These are phyloP conservation scores for Synaphobranchus kaupii DNA, from an alignment of 2,797 vertebrate species.

Conservation along the genomic window DNA sequence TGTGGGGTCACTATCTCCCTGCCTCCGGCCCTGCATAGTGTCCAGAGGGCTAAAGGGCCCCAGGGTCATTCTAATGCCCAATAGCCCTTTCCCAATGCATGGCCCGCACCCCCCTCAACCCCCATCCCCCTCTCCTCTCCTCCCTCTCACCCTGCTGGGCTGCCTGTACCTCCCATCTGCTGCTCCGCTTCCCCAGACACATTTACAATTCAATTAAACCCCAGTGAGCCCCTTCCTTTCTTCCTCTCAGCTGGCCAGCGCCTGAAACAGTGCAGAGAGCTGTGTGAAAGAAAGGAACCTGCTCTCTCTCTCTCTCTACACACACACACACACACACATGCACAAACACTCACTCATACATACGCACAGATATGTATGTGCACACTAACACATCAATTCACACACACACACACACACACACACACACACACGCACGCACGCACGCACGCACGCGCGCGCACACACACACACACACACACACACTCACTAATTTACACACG, in stretches of 20 bases:
- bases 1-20: not conserved
- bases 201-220: conserved; percentile 58
- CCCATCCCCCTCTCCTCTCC: conserved; percentile 27
- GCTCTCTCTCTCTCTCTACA: not conserved
- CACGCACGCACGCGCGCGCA: not conserved
- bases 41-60: conserved; percentile 43
- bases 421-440: not conserved
- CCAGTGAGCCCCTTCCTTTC: conserved; percentile 35
- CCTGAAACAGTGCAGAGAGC: not conserved
- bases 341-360: not conserved
- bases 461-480: not conserved
- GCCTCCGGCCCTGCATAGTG: not conserved
- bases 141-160: conserved; percentile 45
- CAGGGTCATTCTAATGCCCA: conserved; percentile 44
- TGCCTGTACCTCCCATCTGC: conserved; percentile 54
- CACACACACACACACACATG: not conserved
- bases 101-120: conserved; percentile 19
- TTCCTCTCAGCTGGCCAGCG: conserved; percentile 36
- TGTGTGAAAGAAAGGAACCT: not conserved
- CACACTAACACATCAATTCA: not conserved
- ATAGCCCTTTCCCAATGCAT: conserved; percentile 12
- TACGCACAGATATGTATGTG: not conserved
- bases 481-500: not conserved
- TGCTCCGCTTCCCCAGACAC: conserved; percentile 41
- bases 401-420: not conserved